These are phyloP conservation scores for Arion vulgaris DNA, from an alignment of 1,140 invertebrate genomes.

Conservation along the genomic window DNA sequence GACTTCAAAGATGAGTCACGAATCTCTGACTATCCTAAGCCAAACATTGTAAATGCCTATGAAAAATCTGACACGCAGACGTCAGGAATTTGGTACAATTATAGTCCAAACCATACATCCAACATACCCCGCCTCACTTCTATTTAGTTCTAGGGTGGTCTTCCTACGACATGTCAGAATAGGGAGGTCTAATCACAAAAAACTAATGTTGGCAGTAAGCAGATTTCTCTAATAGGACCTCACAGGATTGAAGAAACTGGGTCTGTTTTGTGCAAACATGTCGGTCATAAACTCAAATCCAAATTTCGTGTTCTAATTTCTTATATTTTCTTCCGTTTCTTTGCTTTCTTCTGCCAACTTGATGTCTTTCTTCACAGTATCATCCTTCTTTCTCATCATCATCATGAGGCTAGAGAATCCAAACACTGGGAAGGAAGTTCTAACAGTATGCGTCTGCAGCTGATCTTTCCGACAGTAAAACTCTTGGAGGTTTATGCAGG, in stretches of 20 bases:
- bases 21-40: neutral
- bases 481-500: no score
- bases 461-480: no score
- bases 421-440: no score
- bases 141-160: neutral
- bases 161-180: neutral
- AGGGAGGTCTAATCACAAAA: neutral
- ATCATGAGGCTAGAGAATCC: no score
- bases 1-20: conserved; percentile 6
- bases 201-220: neutral
- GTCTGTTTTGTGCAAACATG: neutral
- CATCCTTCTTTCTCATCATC: no score
- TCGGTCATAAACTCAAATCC: neutral
- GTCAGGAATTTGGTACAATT: conserved; percentile 12
- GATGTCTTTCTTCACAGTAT: no score
- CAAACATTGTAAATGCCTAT: conserved; percentile 3
- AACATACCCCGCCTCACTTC: neutral
- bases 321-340: neutral
- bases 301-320: neutral
- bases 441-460: no score
- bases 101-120: neutral
- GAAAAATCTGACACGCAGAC: conserved; percentile 11
- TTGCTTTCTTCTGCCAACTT: no score
- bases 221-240: neutral
- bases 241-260: neutral